Conservation (phyloP, 1,140 invertebrate species). For the Goniozus legneri region DNA sequence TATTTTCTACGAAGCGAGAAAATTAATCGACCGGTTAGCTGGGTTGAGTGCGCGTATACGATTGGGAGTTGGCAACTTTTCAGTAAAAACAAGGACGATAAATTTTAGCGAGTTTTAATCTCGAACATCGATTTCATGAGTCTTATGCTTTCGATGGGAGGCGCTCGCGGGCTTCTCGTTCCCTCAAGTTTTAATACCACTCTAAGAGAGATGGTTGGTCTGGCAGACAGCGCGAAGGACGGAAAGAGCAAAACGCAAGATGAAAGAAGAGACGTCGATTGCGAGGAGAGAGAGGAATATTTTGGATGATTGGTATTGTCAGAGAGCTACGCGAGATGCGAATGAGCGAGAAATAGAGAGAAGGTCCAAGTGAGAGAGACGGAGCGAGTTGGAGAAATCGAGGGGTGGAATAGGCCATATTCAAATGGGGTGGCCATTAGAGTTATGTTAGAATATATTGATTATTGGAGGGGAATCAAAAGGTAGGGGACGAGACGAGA, state of each 20-base stretch:
- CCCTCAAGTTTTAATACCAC: slow-evolving; percentile 51
- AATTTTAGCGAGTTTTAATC: too few species aligned
- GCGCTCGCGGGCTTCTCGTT: slow-evolving; percentile 30
- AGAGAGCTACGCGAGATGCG: slow-evolving; percentile 32
- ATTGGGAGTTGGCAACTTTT: too few species aligned
- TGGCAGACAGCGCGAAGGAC: slow-evolving; percentile 24
- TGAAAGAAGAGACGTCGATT: slow-evolving; percentile 8
- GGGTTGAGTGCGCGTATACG: too few species aligned
- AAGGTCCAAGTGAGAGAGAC: too few species aligned
- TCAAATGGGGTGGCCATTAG: slow-evolving; percentile 54
- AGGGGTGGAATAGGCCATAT: slow-evolving; percentile 43
- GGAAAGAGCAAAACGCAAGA: slow-evolving; percentile 15
- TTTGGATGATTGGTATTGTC: slow-evolving; percentile 54
- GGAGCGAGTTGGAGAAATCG: too few species aligned
- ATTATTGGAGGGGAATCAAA: slow-evolving; percentile 56
- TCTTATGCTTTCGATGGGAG: slow-evolving; percentile 23
- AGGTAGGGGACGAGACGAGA: slow-evolving; percentile 38
- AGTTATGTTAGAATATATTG: slow-evolving; percentile 56
- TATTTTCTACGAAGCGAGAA: too few species aligned
- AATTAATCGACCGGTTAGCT: too few species aligned
- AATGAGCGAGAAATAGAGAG: too few species aligned
- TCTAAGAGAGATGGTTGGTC: slow-evolving; percentile 41
- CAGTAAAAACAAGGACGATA: too few species aligned
- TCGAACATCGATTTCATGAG: too few species aligned
- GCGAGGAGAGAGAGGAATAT: slow-evolving; percentile 37